phyloP scores from a whole-genome alignment of 37 sponge, comb jelly and placozoan genomes.

The Bolinopsis microptera region DNA sequence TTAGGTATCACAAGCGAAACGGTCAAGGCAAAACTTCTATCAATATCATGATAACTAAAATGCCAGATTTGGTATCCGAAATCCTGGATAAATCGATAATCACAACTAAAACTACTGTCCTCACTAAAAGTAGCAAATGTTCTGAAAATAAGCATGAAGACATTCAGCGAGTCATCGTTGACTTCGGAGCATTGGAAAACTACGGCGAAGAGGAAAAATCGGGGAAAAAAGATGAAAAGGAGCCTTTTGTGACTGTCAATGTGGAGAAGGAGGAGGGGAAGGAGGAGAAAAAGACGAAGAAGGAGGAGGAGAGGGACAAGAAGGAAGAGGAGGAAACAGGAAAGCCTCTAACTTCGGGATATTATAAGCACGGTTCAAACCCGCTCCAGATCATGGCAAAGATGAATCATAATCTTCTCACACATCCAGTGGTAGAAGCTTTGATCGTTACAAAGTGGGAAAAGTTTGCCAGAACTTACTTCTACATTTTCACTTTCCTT shows the following conservation, averaged over 20 bases:
- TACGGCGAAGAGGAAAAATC: not conserved
- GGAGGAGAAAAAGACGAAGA: no score
- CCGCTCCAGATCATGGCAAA: constrained; percentile 4
- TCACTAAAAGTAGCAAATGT: not conserved
- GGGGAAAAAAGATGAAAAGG: no score
- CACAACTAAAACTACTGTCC: not conserved
- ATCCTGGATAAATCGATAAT: constrained; percentile 24
- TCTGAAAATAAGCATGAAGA: not conserved
- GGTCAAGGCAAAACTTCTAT: not conserved
- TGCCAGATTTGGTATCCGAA: not conserved
- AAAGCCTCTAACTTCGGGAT: not conserved
- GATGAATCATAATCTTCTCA: not conserved
- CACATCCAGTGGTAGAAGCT: constrained; percentile 60
- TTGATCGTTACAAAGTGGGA: constrained; percentile 68
- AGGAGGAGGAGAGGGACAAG: no score
- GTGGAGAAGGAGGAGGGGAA: no score
- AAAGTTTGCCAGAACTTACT: constrained; percentile 48
- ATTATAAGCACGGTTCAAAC: not conserved
- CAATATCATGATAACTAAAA: not conserved
- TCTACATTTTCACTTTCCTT: constrained; percentile 38
- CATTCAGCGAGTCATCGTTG: not conserved
- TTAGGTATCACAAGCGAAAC: not conserved
- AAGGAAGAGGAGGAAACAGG: not conserved
- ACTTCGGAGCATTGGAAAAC: not conserved
- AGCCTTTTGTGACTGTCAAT: no score